Evolutionary conservation across 1,140 invertebrate genomes (phyloP).

Genomic region (Drosophila malerkotliana): DNA sequence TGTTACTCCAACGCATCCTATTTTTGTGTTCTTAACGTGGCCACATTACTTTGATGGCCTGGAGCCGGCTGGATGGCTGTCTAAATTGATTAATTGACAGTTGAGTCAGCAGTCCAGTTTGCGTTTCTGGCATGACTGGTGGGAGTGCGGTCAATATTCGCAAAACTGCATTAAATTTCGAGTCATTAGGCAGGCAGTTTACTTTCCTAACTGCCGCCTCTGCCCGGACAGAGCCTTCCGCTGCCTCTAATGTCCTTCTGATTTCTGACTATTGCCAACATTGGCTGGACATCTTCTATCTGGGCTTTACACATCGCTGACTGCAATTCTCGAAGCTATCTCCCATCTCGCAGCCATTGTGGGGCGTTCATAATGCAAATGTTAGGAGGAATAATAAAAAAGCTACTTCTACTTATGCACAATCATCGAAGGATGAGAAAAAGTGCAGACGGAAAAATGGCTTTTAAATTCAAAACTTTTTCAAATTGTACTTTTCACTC

Average conservation of each 20-base stretch:
- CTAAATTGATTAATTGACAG: slow-evolving; percentile 76
- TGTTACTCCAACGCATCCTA: slow-evolving; percentile 49
- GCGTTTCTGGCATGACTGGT: slow-evolving; percentile 37
- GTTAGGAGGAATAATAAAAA: slow-evolving; percentile 11
- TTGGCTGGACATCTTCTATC: slow-evolving; percentile 62
- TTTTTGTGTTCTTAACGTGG: slow-evolving; percentile 41
- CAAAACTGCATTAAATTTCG: slow-evolving; percentile 71
- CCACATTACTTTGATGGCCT: slow-evolving; percentile 63
- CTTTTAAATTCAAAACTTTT: not conserved
- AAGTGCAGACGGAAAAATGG: not conserved
- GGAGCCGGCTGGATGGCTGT: slow-evolving; percentile 27
- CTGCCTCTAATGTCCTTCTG: not conserved
- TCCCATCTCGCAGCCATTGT: slow-evolving; percentile 40
- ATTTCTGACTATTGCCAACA: slow-evolving; percentile 19
- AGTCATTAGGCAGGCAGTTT: slow-evolving; percentile 63
- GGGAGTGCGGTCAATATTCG: slow-evolving; percentile 41
- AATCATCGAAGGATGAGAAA: slow-evolving; percentile 10
- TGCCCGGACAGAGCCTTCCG: not conserved
- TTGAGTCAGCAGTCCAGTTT: slow-evolving; percentile 56
- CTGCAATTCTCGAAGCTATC: slow-evolving; percentile 53
- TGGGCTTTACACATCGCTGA: slow-evolving; percentile 69
- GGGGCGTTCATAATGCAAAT: slow-evolving; percentile 40
- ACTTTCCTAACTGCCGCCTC: not conserved
- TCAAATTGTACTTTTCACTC: too few species aligned
- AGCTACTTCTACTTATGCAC: slow-evolving; percentile 32